Conservation (phyloP, 2,113 vertebrate species). For the Campylorhamphus procurvoides region DNA sequence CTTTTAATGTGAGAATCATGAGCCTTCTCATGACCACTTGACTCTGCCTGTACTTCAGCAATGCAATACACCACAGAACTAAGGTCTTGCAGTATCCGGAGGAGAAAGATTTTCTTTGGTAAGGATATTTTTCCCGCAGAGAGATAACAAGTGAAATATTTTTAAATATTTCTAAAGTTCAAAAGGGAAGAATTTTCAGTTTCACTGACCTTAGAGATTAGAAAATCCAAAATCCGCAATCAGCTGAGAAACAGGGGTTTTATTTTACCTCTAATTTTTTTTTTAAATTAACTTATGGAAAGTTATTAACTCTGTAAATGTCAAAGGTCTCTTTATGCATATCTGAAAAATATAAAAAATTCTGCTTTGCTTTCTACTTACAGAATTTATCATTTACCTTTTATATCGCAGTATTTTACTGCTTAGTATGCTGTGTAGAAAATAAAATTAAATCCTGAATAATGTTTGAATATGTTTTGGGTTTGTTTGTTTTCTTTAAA, state of each 20-base stretch:
- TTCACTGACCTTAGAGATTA: background rate
- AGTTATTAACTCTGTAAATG: background rate
- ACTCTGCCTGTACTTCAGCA: background rate
- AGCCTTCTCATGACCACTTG: background rate
- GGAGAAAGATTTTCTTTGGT: background rate
- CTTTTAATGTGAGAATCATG: background rate
- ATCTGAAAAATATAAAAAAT: background rate
- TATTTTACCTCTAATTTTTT: background rate
- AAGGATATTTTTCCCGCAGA: background rate
- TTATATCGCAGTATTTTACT: background rate
- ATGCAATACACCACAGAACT: background rate
- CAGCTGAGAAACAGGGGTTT: background rate
- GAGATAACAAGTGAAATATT: background rate
- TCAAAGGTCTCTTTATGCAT: background rate
- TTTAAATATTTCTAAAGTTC: background rate
- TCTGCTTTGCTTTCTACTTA: background rate
- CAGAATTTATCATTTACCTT: background rate
- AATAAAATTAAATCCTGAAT: background rate
- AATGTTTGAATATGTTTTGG: background rate
- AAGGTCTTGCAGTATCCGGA: background rate
- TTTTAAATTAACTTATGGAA: background rate
- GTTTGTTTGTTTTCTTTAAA: background rate
- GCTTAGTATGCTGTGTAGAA: background rate
- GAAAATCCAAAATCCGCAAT: background rate
- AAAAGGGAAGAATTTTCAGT: background rate